These are phyloP conservation scores for Drosophila histrio DNA, from an alignment of 2,888 invertebrate species.

Conservation along the genomic window DNA sequence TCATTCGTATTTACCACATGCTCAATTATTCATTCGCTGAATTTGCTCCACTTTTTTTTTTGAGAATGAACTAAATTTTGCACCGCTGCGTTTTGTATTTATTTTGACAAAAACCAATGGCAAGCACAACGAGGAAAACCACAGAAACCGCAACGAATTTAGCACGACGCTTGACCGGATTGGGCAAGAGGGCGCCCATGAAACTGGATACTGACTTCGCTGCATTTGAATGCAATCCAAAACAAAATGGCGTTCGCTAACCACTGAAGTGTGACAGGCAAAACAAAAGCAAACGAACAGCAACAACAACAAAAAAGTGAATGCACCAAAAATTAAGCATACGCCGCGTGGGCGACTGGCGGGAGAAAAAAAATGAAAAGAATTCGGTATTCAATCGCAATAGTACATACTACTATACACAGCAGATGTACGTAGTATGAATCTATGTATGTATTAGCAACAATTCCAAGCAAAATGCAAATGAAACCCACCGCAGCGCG, in stretches of 20 bases:
- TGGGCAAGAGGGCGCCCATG: neutral
- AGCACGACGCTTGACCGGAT: constrained; percentile 68
- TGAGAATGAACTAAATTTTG: constrained; percentile 63
- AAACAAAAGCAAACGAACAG: constrained; percentile 3
- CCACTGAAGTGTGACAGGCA: constrained; percentile 59
- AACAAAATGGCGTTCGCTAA: constrained; percentile 55
- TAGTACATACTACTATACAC: constrained; percentile 8
- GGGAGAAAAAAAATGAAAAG: constrained; percentile 16
- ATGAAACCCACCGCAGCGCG: constrained; percentile 58
- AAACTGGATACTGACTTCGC: constrained; percentile 19
- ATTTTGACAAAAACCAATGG: constrained; percentile 28
- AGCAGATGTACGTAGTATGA: constrained; percentile 1
- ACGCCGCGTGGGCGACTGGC: constrained; percentile 48
- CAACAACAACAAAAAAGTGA: constrained; percentile 15
- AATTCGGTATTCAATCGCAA: constrained; percentile 38
- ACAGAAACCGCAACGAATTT: constrained; percentile 72
- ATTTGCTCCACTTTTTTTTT: constrained; percentile 45
- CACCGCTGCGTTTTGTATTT: constrained; percentile 35
- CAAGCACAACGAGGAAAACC: constrained; percentile 53
- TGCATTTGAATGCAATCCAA: constrained; percentile 58
- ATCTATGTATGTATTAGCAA: constrained; percentile 24
- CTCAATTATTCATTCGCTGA: constrained; percentile 61
- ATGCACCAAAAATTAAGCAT: constrained; percentile 60
- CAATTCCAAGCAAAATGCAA: constrained; percentile 62
- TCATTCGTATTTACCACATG: constrained; percentile 58